Base-by-base conservation (phyloP, 1,140 invertebrate species). In the Hylaeus anthracinus region DNA sequence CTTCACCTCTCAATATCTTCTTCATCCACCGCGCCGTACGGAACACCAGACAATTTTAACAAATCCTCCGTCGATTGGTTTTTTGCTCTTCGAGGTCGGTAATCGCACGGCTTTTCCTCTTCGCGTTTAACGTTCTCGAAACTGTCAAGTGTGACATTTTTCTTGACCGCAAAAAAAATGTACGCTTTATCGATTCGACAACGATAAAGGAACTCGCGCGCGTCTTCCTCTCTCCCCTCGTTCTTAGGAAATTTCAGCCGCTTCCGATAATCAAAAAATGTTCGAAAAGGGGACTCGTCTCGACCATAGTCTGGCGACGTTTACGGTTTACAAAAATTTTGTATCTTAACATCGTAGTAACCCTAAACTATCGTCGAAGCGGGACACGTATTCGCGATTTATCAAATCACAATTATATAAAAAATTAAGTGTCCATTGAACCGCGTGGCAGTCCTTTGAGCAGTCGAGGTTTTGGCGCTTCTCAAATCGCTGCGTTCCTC, bases 111-210 rank as follows among this genome's bases (percentile, higher is more conserved):
- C 39, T 48, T 48, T 37, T 6, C 0, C 2, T 12, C 12, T 43
- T 0, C 15, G 4, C 6, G 1, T 9, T 5, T n/a, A 8, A 9
- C 14, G 26, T 63, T 45, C 10, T 48, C 48, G 65, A 69, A 26
- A 79, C 43, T 26, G 45, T 73, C 63, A 86, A 83, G 80, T 67
- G 73, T 82, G 74, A 83, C 77, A 71, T 85, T 89, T 85, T 83
- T 64, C 43, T 79, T 82, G 85, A 89, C 87, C 86, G 82, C 86
- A 72, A 72, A 79, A 77, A 70, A 90, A 88, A 90, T 81, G 80
- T 77, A 63, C 66, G 66, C 66, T 69, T 79, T 67, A 58, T 76
- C 56, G 56, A 83, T 73, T 75, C 80, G 53, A 10, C 3, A 45
- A 64, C 56, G 67, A 1, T n/a, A 64, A 75, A 9, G 41, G 64